Base-by-base conservation (phyloP, 2,888 invertebrate species). In the Punctoribates punctum region DNA sequence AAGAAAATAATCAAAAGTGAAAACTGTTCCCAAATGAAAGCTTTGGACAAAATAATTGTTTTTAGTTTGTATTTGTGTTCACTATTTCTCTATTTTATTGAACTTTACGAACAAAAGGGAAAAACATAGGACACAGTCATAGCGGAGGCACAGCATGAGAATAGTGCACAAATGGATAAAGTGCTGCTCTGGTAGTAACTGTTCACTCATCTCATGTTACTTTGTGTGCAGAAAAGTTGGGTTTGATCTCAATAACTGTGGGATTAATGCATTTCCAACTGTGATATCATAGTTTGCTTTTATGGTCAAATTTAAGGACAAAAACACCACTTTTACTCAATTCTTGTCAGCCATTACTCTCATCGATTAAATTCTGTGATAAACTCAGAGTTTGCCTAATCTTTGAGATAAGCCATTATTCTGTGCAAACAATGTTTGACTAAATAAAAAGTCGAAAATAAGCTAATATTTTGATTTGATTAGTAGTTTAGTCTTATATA, bases 201-300 rank as follows among this genome's bases (percentile, higher is more conserved):
- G 60, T 25, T 60, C 60, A 13, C 57, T 23, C 29, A 60, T 60
- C 9, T 60, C 25, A 60, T 25, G 29, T 27, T 15, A 60, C 60
- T 27, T 27, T 27, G 23, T 23, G 23, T 57, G 23, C 11, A n/a
- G 17, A 9, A 4, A 3, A 13, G 25, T 25, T 27, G 3, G n/a
- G 1, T 67, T 67, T 34, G n/a, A 34, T 38, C 67, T 67, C 67
- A 67, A 67, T 67, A 67, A 38, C 38, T n/a, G 67, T 67, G 20
- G 67, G 38, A 38, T 67, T 38, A 67, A 34, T 67, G 38, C 20
- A 67, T 67, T n/a, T 67, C 67, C 67, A 67, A 67, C 67, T 67
- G 67, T 67, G 67, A 67, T 38, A 34, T 67, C 38, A 67, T 67
- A 25, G 67, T 38, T 67, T 67, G 67, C 67, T 67, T 67, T 67